phyloP scores from a whole-genome alignment of 2,797 vertebrate genomes.

The Darevskia mixta region DNA sequence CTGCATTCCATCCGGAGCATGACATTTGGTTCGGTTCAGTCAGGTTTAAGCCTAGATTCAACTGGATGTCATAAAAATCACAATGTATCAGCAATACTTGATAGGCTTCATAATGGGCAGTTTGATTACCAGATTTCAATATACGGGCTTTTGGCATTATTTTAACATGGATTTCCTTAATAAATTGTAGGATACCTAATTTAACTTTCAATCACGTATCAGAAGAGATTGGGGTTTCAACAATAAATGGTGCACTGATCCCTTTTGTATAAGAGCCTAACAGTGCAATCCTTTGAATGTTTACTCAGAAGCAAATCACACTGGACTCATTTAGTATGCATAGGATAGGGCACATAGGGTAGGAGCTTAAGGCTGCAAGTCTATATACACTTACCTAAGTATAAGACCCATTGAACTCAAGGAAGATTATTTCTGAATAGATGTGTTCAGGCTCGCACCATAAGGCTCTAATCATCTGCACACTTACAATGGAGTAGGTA shows the following conservation, averaged over 20 bases:
- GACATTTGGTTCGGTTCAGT: constrained; percentile 20
- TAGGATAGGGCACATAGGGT: not conserved
- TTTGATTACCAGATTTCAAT: constrained; percentile 13
- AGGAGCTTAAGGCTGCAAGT: not conserved
- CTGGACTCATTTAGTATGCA: too few species aligned
- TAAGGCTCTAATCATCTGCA: too few species aligned
- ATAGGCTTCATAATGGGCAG: not conserved
- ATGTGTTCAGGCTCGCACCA: too few species aligned
- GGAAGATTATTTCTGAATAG: too few species aligned
- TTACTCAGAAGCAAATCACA: not conserved
- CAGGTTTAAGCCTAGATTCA: constrained; percentile 21
- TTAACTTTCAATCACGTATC: not conserved
- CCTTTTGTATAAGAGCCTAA: not conserved
- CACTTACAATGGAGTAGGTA: too few species aligned
- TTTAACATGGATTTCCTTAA: constrained; percentile 20
- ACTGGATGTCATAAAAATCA: constrained; percentile 8
- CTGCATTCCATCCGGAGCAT: constrained; percentile 7
- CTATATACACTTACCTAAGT: not conserved
- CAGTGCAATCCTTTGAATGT: not conserved
- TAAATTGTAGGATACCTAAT: constrained; percentile 1
- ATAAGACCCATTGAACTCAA: not conserved
- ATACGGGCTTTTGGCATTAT: not conserved
- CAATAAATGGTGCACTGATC: not conserved
- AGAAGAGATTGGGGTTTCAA: not conserved
- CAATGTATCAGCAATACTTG: constrained; percentile 16